phyloP scores from a whole-genome alignment of 2,797 vertebrate genomes.

The Chelon labrosus region DNA sequence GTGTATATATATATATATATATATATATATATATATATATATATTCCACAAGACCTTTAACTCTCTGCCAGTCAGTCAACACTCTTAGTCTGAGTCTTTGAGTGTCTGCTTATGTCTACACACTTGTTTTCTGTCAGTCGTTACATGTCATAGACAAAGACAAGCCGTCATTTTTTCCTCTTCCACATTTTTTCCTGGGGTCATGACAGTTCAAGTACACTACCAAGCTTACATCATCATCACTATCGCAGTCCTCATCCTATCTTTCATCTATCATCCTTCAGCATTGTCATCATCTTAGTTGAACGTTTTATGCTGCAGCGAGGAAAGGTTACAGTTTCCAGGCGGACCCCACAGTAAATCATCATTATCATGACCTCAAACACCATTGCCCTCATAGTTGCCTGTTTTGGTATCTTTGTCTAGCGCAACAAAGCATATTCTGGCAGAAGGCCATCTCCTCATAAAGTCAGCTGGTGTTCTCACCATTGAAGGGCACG shows the following conservation, averaged over 20 bases:
- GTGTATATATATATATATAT: background rate
- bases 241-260: conserved; percentile 1
- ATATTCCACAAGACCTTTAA: conserved; percentile 63
- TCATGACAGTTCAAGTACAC: conserved; percentile 22
- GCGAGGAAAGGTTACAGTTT: conserved; percentile 49
- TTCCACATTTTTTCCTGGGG: background rate
- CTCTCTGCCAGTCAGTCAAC: conserved; percentile 62
- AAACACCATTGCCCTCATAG: conserved; percentile 42
- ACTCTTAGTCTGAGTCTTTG: conserved; percentile 30
- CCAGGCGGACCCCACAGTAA: conserved; percentile 33
- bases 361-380: conserved; percentile 59
- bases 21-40: no score
- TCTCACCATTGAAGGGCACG: conserved; percentile 62
- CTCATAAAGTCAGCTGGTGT: conserved; percentile 49
- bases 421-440: conserved; percentile 32
- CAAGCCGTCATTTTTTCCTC: conserved; percentile 4
- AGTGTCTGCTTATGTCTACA: conserved; percentile 35
- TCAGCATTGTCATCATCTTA: conserved; percentile 29
- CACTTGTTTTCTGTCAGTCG: conserved; percentile 28
- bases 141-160: conserved; percentile 10
- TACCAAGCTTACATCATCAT: conserved; percentile 10
- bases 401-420: conserved; percentile 45
- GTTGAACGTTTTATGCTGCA: conserved; percentile 35
- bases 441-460: conserved; percentile 42
- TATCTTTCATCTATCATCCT: conserved; percentile 3